Evolutionary conservation across 2,888 invertebrate genomes (phyloP).

Genomic region (Pollenia griseotomentosa): DNA sequence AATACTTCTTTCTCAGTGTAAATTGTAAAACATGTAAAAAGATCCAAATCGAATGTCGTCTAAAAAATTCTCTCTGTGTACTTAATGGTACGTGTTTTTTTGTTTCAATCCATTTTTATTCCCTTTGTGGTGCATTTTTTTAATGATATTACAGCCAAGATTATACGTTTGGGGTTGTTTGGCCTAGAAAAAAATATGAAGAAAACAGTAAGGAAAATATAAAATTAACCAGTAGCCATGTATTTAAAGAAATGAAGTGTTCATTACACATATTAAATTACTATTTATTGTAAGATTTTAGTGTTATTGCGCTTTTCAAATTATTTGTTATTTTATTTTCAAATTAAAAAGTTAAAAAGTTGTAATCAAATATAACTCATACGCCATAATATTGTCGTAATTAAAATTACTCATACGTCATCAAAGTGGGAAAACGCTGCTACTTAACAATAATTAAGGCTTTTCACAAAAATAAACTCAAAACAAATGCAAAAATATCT

Average conservation of each 20-base stretch:
- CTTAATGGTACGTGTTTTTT: constrained; percentile 50
- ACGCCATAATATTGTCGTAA: constrained; percentile 29
- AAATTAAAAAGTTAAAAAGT: constrained; percentile 18
- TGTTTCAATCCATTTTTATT: constrained; percentile 21
- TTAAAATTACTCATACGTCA: constrained; percentile 55
- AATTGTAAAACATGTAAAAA: too few species aligned
- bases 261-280: constrained; percentile 66
- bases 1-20: too few species aligned
- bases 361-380: constrained; percentile 61
- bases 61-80: constrained; percentile 1
- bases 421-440: not conserved
- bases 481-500: too few species aligned
- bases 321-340: constrained; percentile 10
- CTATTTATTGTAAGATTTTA: constrained; percentile 61
- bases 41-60: too few species aligned
- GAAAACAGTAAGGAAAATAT: constrained; percentile 29
- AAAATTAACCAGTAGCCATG: constrained; percentile 69
- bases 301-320: not conserved
- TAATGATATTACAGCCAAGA: constrained; percentile 61
- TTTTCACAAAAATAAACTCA: not conserved
- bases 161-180: constrained; percentile 59
- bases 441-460: not conserved
- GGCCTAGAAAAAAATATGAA: constrained; percentile 59
- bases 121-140: constrained; percentile 51
- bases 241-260: constrained; percentile 67